Base-by-base conservation (phyloP, 2,797 vertebrate species). In the Podarcis siculus region DNA sequence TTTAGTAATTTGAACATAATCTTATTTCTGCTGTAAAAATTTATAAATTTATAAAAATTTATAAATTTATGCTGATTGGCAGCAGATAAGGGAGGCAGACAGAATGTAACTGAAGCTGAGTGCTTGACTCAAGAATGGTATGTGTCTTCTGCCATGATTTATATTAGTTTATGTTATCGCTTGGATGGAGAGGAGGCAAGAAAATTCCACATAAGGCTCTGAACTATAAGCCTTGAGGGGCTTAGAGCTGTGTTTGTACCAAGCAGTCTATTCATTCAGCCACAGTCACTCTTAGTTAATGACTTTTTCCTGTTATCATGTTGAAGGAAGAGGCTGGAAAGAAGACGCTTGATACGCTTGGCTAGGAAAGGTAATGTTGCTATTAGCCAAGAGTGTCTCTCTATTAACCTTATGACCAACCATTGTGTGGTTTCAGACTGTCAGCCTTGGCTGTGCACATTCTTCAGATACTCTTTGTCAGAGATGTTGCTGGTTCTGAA, bases 301-400 rank as follows among this genome's bases (percentile, higher is more conserved):
- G 58, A 39, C 37, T 23, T 66, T 8, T 77, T 66, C 61, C 61
- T 67, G 73, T 45, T 66, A 42, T 77, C 73, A 7, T 37, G 30
- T 75, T 75, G 72, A 76, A 61, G 25, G 49, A 64, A 76, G 17
- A 85, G 73, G 39, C 37, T 77, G 12, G 39, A 66, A 85, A 85
- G 37, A 78, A 49, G 35, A 76, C 10, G 58, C 17, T 45, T 77
- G 58, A 78, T 45, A 78, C 17, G 75, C 61, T 78, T 85, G 61
- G 58, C 84, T 85, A 78, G 75, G 75, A 85, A 78, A 85, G 61
- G 39, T 32, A 85, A 85, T 73, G 72, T 76, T 85, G 32, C 83
- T 58, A 21, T 76, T 85, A 67, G 6, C 39, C 19, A 67, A 77
- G 85, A 35, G 8, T 67, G 32, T 45, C 73, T 78, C 75, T 77